Evolutionary conservation across 2,113 vertebrate genomes (phyloP), one percentile per base, ranked within the genome.

Genomic region (Notechis scutatus): DNA sequence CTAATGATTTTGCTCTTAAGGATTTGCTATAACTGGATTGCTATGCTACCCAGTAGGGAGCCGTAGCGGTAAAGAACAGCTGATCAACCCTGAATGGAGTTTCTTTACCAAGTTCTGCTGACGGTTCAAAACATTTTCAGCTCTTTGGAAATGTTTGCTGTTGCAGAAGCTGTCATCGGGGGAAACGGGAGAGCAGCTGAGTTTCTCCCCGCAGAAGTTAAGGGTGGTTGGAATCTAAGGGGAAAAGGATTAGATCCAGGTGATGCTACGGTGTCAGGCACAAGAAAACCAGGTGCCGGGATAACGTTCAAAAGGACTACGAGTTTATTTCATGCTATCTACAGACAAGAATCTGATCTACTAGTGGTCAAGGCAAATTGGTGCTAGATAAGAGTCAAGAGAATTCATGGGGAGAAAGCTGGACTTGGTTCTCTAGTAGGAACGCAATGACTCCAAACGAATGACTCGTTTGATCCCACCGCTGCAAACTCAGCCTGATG

Each of bases 11-110:
- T 92, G 92, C 95, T 97, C 95, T 96, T 97, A 96, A 97, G 96
- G 97, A 97, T 97, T 97, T 97, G 96, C 97, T 97, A 96, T 97
- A 97, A 97, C 96, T 95, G 96, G 95, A 97, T 96, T 97, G 97
- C 97, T 97, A 96, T 97, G 96, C 96, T 97, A 96, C 97, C 94
- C 97, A 97, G 97, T 96, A 95, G 96, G 97, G 96, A 97, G 95
- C 95, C 96, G 94, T 88, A 97, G 95, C 94, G 92, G 95, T 95
- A 95, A 59, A 93, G 97, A 96, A 97, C 97, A 97, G 96, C 97
- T 95, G 95, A 96, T 96, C 95, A 94, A 97, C 95, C 94, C 96
- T 50, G 96, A 96, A 26, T 10, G 96, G 97, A 96, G 96, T 96
- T 96, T 92, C 26, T 64, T 54, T 23, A 21, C 54, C 15, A 1